Percentiles rank a stretch among this genome's conserved stretches.
Evolutionary conservation across 2,113 vertebrate genomes (phyloP).

Genomic region (Sialia sialis): DNA sequence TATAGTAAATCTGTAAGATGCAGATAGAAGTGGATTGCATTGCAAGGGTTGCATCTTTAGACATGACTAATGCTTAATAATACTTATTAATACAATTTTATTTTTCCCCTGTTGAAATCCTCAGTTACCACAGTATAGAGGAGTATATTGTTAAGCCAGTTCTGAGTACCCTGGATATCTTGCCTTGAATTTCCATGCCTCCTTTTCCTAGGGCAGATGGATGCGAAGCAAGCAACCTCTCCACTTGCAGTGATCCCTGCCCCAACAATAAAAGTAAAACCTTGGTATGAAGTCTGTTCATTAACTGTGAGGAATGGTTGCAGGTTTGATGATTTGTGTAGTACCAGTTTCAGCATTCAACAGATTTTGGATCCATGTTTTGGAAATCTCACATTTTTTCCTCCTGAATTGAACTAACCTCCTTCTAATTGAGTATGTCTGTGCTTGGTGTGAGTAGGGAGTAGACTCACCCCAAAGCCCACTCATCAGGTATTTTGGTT

Average conservation of each 20-base stretch:
- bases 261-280: background rate
- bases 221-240: background rate
- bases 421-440: background rate
- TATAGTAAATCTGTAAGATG: background rate
- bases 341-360: background rate
- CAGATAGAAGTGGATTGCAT: background rate
- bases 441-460: background rate
- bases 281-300: background rate
- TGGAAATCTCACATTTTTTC: background rate
- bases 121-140: background rate
- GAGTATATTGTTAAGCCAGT: background rate
- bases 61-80: background rate
- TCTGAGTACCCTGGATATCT: background rate
- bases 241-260: background rate
- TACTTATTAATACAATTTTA: background rate
- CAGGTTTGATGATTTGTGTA: background rate
- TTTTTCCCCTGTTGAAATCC: background rate
- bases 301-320: background rate
- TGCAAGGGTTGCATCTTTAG: background rate
- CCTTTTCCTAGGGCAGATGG: background rate
- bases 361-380: background rate
- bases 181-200: background rate
- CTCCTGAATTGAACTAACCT: background rate
- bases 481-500: background rate
- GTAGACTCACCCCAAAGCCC: background rate